Base-by-base conservation (phyloP, 2,113 vertebrate genomes). In the Corythornis cristatus region DNA sequence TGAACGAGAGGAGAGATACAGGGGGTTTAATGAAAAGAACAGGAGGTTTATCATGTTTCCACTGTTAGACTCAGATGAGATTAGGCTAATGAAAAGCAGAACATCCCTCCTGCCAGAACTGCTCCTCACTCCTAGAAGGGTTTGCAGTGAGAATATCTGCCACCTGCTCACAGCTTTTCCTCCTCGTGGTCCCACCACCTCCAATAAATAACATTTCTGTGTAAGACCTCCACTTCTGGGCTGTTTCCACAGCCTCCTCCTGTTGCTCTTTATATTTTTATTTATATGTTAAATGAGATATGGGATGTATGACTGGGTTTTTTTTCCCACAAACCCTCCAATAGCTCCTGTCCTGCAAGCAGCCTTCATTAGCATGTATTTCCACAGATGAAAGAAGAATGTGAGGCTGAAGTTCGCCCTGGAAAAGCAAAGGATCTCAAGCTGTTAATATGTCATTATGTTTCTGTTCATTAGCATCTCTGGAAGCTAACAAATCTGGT, bases 381-480 rank as follows among this genome's bases (percentile, higher is more conserved):
- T 96, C 94, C 88, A 85, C 74, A 97, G 89, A 95, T 92, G 91
- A 95, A 96, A 88, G 92, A 92, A 90, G 33, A 37, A 61, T 15
- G 6, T 2, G 66, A 73, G 53, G 91, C 89, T 92, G 40, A 96
- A 93, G 95, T 93, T 93, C 89, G 96, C 96, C 78, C 89, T 80
- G 70, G 91, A 93, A 95, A 89, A 95, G 86, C n/a, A 88, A 86
- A 94, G 71, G 86, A 88, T 95, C 93, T 96, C 94, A 93, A 70
- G 93, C 95, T 93, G 95, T 95, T 97, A 94, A 93, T 79, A 89
- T 86, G 78, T 93, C 96, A 72, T 92, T 95, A 93, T 88, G 81
- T 90, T 95, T 92, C 96, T 94, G 61, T 88, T 97, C 96, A 97
- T 97, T 97, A 97, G 82, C 93, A 95, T 96, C 89, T 82, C 96